Percentiles rank a stretch among this genome's conserved stretches.
Conservation (phyloP, 2,797 vertebrate species). For the Silurus aristotelis region DNA sequence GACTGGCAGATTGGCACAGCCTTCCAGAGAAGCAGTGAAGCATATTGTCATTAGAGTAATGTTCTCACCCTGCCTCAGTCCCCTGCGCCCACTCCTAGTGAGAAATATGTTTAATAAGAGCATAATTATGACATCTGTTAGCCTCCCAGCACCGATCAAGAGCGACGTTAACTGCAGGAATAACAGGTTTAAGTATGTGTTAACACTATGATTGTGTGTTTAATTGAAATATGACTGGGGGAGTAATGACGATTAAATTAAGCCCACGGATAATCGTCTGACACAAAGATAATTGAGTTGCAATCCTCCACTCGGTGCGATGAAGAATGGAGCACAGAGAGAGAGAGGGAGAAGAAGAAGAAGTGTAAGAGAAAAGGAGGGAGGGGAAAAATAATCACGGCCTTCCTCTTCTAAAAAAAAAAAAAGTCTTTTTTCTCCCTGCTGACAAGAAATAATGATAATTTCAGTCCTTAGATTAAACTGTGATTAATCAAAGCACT, state of each 20-base stretch:
- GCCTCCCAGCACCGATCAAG: conserved; percentile 80
- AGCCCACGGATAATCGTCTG: conserved; percentile 89
- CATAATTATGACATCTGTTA: conserved; percentile 96
- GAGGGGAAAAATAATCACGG: conserved; percentile 74
- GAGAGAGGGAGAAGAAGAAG: conserved; percentile 46
- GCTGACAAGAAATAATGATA: conserved; percentile 67
- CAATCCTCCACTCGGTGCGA: conserved; percentile 75
- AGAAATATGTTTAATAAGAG: conserved; percentile 86
- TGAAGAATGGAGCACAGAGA: conserved; percentile 69
- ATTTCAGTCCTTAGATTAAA: conserved; percentile 81
- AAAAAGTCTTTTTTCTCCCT: conserved; percentile 69
- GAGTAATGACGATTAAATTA: conserved; percentile 93
- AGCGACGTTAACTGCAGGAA: conserved; percentile 84
- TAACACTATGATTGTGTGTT: conserved; percentile 83
- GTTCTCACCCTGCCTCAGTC: conserved; percentile 57
- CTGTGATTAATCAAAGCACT: conserved; percentile 81
- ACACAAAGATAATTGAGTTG: conserved; percentile 91
- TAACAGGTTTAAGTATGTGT: conserved; percentile 86
- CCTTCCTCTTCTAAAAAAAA: conserved; percentile 71
- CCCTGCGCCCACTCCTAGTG: conserved; percentile 67
- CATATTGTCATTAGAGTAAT: conserved; percentile 82
- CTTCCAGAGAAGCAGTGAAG: conserved; percentile 69
- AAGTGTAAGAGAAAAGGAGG: conserved; percentile 26
- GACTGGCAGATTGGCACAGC: conserved; percentile 63
- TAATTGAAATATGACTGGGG: conserved; percentile 92